These are phyloP conservation scores for Nesometra sesokonis DNA, from an alignment of 35 echinoderm and acorn worm species.

Conservation along the genomic window DNA sequence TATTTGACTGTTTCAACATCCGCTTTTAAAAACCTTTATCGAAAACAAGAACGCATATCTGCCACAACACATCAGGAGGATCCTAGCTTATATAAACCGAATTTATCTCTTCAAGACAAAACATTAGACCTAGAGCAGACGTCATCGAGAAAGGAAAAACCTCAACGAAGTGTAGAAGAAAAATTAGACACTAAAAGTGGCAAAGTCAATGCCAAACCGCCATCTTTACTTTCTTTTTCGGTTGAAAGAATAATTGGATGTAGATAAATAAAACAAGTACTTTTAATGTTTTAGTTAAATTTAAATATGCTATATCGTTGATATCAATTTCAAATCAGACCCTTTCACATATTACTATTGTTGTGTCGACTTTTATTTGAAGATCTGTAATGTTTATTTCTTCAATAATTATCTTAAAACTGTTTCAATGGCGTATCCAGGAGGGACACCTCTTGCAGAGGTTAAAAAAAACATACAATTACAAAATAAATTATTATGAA, in stretches of 20 bases:
- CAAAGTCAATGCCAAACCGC: not conserved
- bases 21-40: not conserved
- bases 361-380: no score
- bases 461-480: no score
- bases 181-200: not conserved
- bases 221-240: not conserved
- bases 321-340: no score
- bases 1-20: not conserved
- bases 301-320: no score
- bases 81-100: not conserved
- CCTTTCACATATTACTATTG: no score
- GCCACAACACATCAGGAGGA: not conserved
- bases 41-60: not conserved
- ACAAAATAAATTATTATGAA: no score
- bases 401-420: no score
- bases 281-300: no score
- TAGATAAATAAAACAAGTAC: no score
- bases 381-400: no score
- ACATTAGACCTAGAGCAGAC: not conserved
- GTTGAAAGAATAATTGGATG: not conserved
- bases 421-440: no score
- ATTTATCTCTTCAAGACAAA: not conserved
- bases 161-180: not conserved
- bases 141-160: not conserved
- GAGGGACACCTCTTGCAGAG: no score